Evolutionary conservation across 2,888 invertebrate species (phyloP).

Genomic region (Halocaridina rubra): DNA sequence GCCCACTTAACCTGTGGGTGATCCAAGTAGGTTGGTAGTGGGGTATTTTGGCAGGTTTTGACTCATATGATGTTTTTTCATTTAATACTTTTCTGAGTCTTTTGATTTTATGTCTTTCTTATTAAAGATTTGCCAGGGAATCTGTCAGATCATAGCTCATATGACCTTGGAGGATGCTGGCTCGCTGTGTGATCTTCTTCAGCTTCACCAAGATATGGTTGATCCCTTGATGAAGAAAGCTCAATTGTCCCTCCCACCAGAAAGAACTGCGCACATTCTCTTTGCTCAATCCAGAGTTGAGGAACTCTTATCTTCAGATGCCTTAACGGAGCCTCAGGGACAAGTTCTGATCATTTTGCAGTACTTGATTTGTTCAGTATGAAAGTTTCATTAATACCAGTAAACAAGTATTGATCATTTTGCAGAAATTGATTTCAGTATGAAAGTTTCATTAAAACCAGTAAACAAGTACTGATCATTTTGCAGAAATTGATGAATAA

Average conservation of each 20-base stretch:
- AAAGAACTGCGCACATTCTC: slow-evolving; percentile 29
- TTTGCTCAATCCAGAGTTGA: slow-evolving; percentile 34
- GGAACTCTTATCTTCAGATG: slow-evolving; percentile 37
- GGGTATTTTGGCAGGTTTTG: neutral
- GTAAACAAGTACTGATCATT: too few relatives aligned
- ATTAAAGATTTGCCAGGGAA: slow-evolving; percentile 48
- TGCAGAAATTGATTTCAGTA: too few relatives aligned
- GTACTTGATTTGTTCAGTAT: slow-evolving; percentile 9
- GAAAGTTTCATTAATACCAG: too few relatives aligned
- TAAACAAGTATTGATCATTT: too few relatives aligned
- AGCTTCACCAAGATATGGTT: slow-evolving; percentile 44
- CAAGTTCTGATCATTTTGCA: slow-evolving; percentile 28
- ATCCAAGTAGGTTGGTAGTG: neutral
- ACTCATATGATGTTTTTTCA: neutral
- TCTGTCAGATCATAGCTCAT: slow-evolving; percentile 43
- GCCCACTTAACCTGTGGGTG: neutral
- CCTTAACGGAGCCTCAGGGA: slow-evolving; percentile 36
- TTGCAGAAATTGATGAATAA: too few relatives aligned
- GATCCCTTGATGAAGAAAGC: slow-evolving; percentile 26
- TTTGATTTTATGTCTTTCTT: neutral
- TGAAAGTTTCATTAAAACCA: too few relatives aligned
- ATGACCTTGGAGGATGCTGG: slow-evolving; percentile 46
- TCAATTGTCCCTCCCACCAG: slow-evolving; percentile 32
- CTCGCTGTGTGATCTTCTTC: slow-evolving; percentile 19
- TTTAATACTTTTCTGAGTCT: neutral